Evolutionary conservation across 2,113 vertebrate species (phyloP).

Genomic region (Campylomormyrus numenius): DNA sequence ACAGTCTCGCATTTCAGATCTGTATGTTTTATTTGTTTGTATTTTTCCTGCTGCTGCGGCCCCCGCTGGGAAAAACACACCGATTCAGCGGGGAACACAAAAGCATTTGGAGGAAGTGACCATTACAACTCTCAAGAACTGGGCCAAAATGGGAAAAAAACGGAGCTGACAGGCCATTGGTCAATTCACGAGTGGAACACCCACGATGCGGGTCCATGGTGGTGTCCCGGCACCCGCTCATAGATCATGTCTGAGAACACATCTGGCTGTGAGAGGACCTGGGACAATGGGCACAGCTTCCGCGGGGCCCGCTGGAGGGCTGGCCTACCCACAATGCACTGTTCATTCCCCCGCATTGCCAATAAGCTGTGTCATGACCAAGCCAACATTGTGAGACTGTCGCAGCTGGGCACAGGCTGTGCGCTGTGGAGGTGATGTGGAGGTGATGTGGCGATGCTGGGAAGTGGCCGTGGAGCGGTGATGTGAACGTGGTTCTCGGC

Average conservation of each 20-base stretch:
- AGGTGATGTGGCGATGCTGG: background rate
- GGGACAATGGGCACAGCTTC: slow-evolving; percentile 61
- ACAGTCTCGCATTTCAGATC: background rate
- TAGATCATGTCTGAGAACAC: slow-evolving; percentile 59
- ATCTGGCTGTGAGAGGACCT: slow-evolving; percentile 60
- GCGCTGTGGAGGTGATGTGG: background rate
- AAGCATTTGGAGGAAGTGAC: background rate
- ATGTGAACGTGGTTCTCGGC: background rate
- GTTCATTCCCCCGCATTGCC: slow-evolving; percentile 43
- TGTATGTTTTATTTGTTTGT: background rate
- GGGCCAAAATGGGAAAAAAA: slow-evolving; percentile 35
- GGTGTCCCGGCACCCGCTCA: slow-evolving; percentile 46
- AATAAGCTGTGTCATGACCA: background rate
- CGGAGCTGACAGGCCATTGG: slow-evolving; percentile 51
- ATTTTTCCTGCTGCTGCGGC: background rate
- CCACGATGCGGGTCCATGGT: slow-evolving; percentile 46
- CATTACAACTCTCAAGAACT: slow-evolving; percentile 43
- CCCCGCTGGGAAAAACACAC: background rate
- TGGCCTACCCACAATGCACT: slow-evolving; percentile 60
- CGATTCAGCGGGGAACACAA: background rate
- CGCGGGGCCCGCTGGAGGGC: slow-evolving; percentile 52
- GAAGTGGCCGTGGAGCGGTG: background rate
- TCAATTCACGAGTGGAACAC: slow-evolving; percentile 56
- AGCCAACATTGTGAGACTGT: background rate
- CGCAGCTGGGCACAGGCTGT: background rate